Base-by-base conservation (phyloP, 2,888 invertebrate genomes). In the Yponomeuta evonymella region DNA sequence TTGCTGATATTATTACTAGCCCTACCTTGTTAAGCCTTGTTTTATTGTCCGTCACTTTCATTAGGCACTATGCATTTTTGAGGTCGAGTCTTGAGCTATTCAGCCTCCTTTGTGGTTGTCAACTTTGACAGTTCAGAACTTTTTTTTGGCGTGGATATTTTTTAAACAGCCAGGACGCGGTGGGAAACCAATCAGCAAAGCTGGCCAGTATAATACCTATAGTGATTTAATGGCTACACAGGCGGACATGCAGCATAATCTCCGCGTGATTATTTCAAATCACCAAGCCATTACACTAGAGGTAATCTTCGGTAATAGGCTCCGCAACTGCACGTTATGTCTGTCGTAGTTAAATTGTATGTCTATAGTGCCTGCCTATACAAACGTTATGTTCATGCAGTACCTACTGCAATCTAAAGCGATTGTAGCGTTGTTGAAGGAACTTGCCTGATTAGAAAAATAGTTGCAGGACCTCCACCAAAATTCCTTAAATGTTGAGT, bases 201-300 rank as follows among this genome's bases (percentile, higher is more conserved):
- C 67, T 33, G 29, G n/a, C 36, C 67, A 33, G 43, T 51, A 68
- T 36, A 11, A 75, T 74, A 77, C 77, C 77, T 79, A 81, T 85
- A 88, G 86, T 86, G 85, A 90, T 89, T 86, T 86, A 85, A 85
- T 81, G 82, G 81, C 78, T 77, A 79, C 79, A 83, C 82, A 81
- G 78, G 78, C 77, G 75, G 79, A 79, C 80, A 79, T 80, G 68
- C 75, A 79, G 77, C 75, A 83, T 89, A 88, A 89, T 89, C 89
- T 83, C 43, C 33, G 82, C 78, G 88, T 84, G 88, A 90, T 91
- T 90, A 91, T 91, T 90, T 91, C 87, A 89, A 90, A 91, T 91
- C 87, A 85, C 86, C 88, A 81, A 81, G 86, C 85, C 88, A 85
- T 89, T 84, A 89, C 89, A 90, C 88, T 89, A 88, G 83, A 83